phyloP scores from a whole-genome alignment of 2,888 invertebrate genomes.

The Chrysolina americana region DNA sequence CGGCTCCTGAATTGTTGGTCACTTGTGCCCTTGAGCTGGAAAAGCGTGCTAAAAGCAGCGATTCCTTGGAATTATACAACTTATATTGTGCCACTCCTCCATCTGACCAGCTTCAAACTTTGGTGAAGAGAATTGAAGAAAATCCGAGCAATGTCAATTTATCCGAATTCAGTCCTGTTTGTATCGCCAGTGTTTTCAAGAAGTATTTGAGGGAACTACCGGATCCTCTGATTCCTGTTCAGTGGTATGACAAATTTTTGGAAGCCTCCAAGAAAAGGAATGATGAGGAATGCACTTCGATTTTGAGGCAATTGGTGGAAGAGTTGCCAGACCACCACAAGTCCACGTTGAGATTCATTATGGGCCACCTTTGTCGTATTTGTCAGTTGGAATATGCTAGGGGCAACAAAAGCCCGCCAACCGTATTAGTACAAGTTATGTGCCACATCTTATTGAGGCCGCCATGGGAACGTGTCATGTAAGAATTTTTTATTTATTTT shows the following conservation, averaged over 20 bases:
- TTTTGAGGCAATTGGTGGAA: conserved; percentile 72
- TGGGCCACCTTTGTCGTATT: conserved; percentile 81
- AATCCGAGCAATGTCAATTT: conserved; percentile 68
- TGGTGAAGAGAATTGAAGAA: conserved; percentile 72
- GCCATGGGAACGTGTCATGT: conserved; percentile 84
- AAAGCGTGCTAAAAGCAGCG: conserved; percentile 70
- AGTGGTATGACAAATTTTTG: conserved; percentile 81
- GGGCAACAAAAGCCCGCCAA: conserved; percentile 77
- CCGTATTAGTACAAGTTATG: conserved; percentile 79
- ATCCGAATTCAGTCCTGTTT: conserved; percentile 70
- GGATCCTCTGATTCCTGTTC: conserved; percentile 82
- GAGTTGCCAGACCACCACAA: conserved; percentile 78
- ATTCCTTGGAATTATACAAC: conserved; percentile 76
- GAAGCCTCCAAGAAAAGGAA: conserved; percentile 68
- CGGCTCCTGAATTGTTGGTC: conserved; percentile 73
- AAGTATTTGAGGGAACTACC: conserved; percentile 82
- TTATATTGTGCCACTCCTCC: conserved; percentile 77
- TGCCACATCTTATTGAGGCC: conserved; percentile 82
- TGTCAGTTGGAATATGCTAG: conserved; percentile 78
- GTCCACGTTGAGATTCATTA: conserved; percentile 76
- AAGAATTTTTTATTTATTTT: conserved; percentile 64
- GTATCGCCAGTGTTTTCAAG: conserved; percentile 77
- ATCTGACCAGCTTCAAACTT: conserved; percentile 74
- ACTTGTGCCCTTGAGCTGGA: conserved; percentile 77
- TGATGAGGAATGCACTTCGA: conserved; percentile 74